These are phyloP conservation scores for Eueides isabella DNA, from an alignment of 1,140 invertebrate species.

Conservation along the genomic window DNA sequence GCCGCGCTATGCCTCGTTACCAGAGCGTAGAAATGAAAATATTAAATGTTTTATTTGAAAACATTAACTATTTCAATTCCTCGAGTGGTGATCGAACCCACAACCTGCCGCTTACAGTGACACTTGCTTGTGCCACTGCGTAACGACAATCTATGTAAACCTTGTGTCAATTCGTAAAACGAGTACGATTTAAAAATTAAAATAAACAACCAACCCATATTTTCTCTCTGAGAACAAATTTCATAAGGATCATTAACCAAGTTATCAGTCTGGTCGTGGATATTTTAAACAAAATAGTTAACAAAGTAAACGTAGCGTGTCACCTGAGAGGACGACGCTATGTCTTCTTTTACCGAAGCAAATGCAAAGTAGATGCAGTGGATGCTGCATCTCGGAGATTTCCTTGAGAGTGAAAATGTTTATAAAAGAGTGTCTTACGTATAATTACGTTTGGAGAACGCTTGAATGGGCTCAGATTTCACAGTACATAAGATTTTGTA, in stretches of 20 bases:
- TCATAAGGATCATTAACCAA: neutral
- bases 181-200: neutral
- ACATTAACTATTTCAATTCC: too few relatives aligned
- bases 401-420: neutral
- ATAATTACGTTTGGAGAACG: constrained; percentile 4
- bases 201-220: neutral
- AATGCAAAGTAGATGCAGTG: neutral
- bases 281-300: neutral
- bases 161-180: too few relatives aligned
- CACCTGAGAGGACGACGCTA: neutral
- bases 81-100: too few relatives aligned
- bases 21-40: too few relatives aligned
- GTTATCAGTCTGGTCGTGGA: neutral
- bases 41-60: too few relatives aligned
- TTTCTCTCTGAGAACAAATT: neutral
- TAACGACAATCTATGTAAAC: too few relatives aligned
- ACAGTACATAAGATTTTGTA: neutral
- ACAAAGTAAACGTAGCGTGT: neutral
- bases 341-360: neutral
- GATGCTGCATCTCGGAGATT: neutral
- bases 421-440: neutral
- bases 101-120: too few relatives aligned
- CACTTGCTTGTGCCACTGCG: too few relatives aligned
- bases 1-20: too few relatives aligned
- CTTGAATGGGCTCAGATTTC: neutral